phyloP scores from a whole-genome alignment of 2,113 vertebrate genomes.

The Dinomys branickii region DNA sequence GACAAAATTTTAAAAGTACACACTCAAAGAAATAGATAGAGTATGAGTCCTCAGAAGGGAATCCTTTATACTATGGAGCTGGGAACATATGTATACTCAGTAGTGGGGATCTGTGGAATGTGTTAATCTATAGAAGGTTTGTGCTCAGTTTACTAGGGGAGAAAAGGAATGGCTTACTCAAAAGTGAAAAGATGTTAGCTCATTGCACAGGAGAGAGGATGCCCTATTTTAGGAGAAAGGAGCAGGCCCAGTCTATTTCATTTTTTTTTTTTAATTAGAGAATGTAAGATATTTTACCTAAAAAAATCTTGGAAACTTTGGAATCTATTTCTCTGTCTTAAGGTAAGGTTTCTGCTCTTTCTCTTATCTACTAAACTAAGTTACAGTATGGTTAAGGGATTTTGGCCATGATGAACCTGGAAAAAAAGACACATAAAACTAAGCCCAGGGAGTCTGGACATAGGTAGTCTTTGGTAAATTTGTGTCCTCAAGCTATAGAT shows the following conservation, averaged over 20 bases:
- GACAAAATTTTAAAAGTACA: not conserved
- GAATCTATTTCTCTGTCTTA: not conserved
- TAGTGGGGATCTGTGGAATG: not conserved
- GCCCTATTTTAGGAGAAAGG: not conserved
- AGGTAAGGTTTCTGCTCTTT: not conserved
- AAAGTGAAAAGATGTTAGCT: not conserved
- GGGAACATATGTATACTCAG: not conserved
- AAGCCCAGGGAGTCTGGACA: not conserved
- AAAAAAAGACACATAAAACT: not conserved
- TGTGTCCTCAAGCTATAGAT: not conserved
- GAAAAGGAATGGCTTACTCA: not conserved
- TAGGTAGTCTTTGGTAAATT: not conserved
- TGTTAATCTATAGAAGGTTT: not conserved
- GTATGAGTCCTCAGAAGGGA: not conserved
- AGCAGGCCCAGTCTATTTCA: not conserved
- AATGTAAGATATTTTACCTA: not conserved
- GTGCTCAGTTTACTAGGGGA: not conserved
- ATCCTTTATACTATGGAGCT: not conserved
- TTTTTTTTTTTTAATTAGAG: not conserved
- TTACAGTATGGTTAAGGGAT: not conserved
- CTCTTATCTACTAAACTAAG: not conserved
- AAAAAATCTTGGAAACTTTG: not conserved
- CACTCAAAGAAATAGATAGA: not conserved
- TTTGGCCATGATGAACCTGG: not conserved
- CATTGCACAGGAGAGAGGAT: not conserved